Conservation (phyloP, 2,888 invertebrate genomes). For the Microctonus aethiopoides region DNA sequence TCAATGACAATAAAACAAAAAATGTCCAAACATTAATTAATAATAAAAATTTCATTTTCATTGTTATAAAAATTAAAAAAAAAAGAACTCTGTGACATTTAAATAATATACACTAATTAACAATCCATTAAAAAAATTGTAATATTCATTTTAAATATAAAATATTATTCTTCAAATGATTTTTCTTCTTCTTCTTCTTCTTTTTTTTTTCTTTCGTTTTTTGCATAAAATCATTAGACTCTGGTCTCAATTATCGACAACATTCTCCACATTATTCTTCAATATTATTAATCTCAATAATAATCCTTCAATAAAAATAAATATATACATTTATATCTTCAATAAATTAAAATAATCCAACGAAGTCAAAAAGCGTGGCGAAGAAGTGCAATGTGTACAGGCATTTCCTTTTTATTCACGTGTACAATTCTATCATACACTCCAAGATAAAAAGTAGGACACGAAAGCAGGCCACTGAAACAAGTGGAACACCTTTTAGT, state of each 20-base stretch:
- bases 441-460: constrained; percentile 58
- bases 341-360: background rate
- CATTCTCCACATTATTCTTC: background rate
- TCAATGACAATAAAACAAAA: background rate
- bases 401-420: constrained; percentile 4
- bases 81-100: background rate
- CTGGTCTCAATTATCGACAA: background rate
- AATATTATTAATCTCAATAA: background rate
- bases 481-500: constrained; percentile 66
- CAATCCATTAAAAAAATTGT: background rate
- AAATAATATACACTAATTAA: background rate
- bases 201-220: constrained; percentile 1
- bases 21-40: constrained; percentile 12
- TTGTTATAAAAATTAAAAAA: background rate
- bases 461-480: constrained; percentile 67
- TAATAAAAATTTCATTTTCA: constrained; percentile 3
- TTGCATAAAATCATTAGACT: background rate
- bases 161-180: too few species aligned
- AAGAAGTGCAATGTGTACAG: background rate
- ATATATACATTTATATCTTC: background rate
- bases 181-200: background rate
- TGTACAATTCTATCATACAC: constrained; percentile 13
- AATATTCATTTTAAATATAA: background rate
- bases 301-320: background rate
- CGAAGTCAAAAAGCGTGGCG: constrained; percentile 2